Base-by-base conservation (phyloP, 2,888 invertebrate genomes). In the Atrina japonica region DNA sequence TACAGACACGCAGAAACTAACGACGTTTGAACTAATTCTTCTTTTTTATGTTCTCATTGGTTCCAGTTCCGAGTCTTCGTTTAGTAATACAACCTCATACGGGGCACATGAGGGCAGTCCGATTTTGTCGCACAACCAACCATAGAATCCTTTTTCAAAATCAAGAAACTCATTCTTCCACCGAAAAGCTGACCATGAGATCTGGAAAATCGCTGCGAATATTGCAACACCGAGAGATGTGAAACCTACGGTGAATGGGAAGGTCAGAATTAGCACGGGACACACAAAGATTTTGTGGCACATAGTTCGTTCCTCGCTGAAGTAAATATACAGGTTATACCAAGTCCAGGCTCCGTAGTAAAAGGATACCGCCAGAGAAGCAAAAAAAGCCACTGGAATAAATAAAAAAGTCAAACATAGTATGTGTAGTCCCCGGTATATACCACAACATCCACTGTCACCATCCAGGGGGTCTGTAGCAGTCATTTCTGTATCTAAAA, bases 111-210 rank as follows among this genome's bases (percentile, higher is more conserved):
- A 94, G 18, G 94, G 93, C 80, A 95, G 91, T 70, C 92, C 93
- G 41, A 95, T 81, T 47, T 92, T 91, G 68, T 93, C 93, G 86
- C 95, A 95, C 21, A 95, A 90, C 94, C 95, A 95, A 6, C 95
- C 95, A 80, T 94, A 95, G 90, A 95, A 95, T 0, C 95, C 95
- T 89, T 95, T 95, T 83, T 95, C 95, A 85, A 94, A 93, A 89
- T 95, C 95, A 68, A 93, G 92, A 2, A 95, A 93, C 90, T 94
- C 94, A 82, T 93, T 93, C 87, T 93, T 92, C 95, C 95, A 95
- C 77, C 93, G 93, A 40, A 92, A 92, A 70, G 93, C 93, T 83
- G 93, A 93, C 88, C 94, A 93, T 1, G 94, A 94, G 16, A 95
- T 88, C 88, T 95, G 95, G 7, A 93, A 92, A 66, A 94, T 90